Evolutionary conservation across 2,888 invertebrate species (phyloP).

Genomic region (Brenthis hecate): DNA sequence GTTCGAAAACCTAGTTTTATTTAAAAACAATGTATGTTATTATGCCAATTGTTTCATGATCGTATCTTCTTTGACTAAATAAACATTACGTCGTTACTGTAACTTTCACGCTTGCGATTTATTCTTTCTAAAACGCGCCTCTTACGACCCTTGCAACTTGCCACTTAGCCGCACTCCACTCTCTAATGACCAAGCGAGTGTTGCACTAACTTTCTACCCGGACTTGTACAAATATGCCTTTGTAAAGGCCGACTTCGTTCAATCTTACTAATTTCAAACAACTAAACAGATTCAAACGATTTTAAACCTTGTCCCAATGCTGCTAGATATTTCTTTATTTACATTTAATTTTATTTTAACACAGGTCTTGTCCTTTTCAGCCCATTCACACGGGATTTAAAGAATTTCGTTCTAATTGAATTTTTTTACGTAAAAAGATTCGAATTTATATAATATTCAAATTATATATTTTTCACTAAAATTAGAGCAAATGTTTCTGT

Average conservation of each 20-base stretch:
- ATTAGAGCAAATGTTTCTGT: too few relatives aligned
- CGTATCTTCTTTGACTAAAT: background rate
- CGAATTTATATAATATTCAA: constrained; percentile 39
- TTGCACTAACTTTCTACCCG: constrained; percentile 66
- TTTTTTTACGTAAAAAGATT: constrained; percentile 47
- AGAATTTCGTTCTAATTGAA: constrained; percentile 58
- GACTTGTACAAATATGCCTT: constrained; percentile 63
- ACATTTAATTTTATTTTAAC: constrained; percentile 61
- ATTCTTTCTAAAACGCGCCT: constrained; percentile 35
- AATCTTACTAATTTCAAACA: constrained; percentile 34
- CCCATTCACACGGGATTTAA: constrained; percentile 56
- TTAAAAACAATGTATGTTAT: background rate
- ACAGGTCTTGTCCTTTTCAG: constrained; percentile 45
- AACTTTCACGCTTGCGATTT: constrained; percentile 21
- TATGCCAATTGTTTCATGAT: background rate
- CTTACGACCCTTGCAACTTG: constrained; percentile 50
- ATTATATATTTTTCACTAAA: constrained; percentile 19
- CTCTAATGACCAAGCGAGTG: constrained; percentile 61
- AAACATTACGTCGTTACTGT: constrained; percentile 1
- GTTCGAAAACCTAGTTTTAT: background rate
- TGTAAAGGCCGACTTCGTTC: constrained; percentile 50
- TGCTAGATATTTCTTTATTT: constrained; percentile 45
- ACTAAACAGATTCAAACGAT: constrained; percentile 17
- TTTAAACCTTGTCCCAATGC: constrained; percentile 30
- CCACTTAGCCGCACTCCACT: constrained; percentile 54